phyloP scores from a whole-genome alignment of 2,888 invertebrate genomes.

The Monopis laevigella region DNA sequence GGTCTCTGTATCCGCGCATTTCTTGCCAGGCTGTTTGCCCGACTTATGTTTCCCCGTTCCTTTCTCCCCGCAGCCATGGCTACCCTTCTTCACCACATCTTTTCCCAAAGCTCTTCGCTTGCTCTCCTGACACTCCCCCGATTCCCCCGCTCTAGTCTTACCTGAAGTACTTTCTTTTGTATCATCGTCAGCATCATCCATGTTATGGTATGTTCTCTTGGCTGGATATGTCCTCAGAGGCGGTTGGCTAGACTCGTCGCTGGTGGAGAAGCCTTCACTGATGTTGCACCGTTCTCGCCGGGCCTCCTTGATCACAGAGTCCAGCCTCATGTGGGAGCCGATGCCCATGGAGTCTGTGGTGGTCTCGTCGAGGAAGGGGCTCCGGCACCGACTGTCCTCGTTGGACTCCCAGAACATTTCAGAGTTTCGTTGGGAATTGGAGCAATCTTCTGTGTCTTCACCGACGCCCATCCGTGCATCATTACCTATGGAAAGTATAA shows the following conservation, averaged over 20 bases:
- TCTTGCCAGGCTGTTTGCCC: slow-evolving; percentile 59
- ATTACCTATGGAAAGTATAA: too few species aligned
- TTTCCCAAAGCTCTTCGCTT: slow-evolving; percentile 48
- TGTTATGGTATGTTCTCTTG: slow-evolving; percentile 31
- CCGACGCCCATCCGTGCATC: not conserved
- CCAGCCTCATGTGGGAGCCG: slow-evolving; percentile 45
- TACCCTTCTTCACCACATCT: slow-evolving; percentile 69
- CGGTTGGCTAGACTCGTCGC: slow-evolving; percentile 37
- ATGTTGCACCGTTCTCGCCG: slow-evolving; percentile 34
- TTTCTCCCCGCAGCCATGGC: slow-evolving; percentile 71
- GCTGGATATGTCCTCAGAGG: slow-evolving; percentile 51
- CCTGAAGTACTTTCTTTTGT: too few species aligned
- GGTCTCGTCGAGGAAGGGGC: slow-evolving; percentile 49
- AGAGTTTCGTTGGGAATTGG: slow-evolving; percentile 42
- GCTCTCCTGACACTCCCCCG: slow-evolving; percentile 28
- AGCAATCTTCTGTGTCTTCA: slow-evolving; percentile 45
- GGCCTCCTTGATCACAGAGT: slow-evolving; percentile 57
- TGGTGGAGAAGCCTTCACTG: slow-evolving; percentile 39
- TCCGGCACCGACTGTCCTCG: slow-evolving; percentile 58
- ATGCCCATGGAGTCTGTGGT: slow-evolving; percentile 54
- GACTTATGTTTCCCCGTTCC: too few species aligned
- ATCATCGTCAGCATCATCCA: slow-evolving; percentile 40
- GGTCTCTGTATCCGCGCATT: slow-evolving; percentile 38
- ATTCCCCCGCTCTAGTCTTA: slow-evolving; percentile 39
- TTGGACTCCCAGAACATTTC: slow-evolving; percentile 59